Percentiles rank a stretch among this genome's conserved stretches.
Evolutionary conservation across 1,140 invertebrate genomes (phyloP).

Genomic region (Drosophila burlai): DNA sequence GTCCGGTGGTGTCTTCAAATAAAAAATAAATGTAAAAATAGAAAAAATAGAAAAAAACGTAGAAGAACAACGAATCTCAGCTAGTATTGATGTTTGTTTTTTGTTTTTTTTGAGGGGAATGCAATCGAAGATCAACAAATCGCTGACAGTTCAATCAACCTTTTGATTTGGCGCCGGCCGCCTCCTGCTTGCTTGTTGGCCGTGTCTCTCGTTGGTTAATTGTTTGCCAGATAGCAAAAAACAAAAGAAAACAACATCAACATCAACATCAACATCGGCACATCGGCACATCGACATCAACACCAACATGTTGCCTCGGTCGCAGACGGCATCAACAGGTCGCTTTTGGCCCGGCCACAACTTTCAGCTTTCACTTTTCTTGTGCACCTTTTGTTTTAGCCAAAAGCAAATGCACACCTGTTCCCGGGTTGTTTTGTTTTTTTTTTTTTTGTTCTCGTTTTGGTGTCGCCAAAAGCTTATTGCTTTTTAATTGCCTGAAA

Average conservation of each 20-base stretch:
- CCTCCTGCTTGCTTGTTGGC: neutral
- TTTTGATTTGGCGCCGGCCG: constrained; percentile 33
- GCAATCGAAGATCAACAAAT: constrained; percentile 51
- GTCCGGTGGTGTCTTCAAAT: constrained; percentile 8
- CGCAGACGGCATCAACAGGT: constrained; percentile 54
- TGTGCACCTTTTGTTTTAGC: constrained; percentile 69
- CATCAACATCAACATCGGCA: constrained; percentile 11
- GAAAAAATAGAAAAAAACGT: neutral
- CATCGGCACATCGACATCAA: constrained; percentile 18
- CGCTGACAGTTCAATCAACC: constrained; percentile 57
- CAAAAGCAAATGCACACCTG: constrained; percentile 52
- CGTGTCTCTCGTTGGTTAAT: constrained; percentile 27
- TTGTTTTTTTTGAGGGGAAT: constrained; percentile 36
- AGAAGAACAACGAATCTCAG: constrained; percentile 1
- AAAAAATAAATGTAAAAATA: neutral
- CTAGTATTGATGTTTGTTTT: neutral
- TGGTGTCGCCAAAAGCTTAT: constrained; percentile 64
- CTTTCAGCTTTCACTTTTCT: constrained; percentile 78
- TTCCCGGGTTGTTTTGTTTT: neutral
- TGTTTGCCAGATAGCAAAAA: constrained; percentile 25
- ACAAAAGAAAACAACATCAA: constrained; percentile 9
- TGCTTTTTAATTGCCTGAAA: constrained; percentile 62
- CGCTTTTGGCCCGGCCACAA: constrained; percentile 71
- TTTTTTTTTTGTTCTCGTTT: constrained; percentile 1
- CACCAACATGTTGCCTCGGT: constrained; percentile 42